phyloP scores from a whole-genome alignment of 2,888 invertebrate genomes.

The Leucophora obtusa region DNA sequence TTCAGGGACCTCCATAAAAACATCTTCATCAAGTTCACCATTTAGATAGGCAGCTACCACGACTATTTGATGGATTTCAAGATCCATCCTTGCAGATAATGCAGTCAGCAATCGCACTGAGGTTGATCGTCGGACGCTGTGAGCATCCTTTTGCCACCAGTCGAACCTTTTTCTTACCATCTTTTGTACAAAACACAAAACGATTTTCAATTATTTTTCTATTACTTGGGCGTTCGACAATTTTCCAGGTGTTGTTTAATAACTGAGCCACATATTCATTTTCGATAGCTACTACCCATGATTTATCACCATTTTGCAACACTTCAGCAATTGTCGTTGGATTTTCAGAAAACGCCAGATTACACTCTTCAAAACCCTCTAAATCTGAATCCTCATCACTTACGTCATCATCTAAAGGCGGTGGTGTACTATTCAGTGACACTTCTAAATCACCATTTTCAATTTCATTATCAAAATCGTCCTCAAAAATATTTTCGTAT shows the following conservation, averaged over 20 bases:
- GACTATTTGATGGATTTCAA: conserved; percentile 40
- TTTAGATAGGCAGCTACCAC: conserved; percentile 48
- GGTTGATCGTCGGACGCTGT: conserved; percentile 43
- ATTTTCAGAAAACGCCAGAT: not conserved
- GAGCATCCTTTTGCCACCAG: conserved; percentile 40
- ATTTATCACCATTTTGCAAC: not conserved
- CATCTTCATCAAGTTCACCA: conserved; percentile 43
- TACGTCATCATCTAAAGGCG: no score
- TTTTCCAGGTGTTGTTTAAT: conserved; percentile 55
- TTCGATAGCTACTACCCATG: conserved; percentile 3
- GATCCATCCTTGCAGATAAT: conserved; percentile 33
- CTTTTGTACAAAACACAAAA: conserved; percentile 49
- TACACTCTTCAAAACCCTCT: conserved; percentile 11
- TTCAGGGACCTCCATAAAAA: conserved; percentile 47
- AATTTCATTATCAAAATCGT: no score
- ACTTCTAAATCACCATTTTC: no score
- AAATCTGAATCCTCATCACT: conserved; percentile 9
- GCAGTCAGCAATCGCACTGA: conserved; percentile 45
- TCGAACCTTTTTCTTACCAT: conserved; percentile 37
- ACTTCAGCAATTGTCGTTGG: conserved; percentile 6
- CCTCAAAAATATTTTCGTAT: not conserved
- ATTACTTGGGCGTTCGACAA: conserved; percentile 43
- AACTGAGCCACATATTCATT: conserved; percentile 53
- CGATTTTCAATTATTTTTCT: conserved; percentile 55
- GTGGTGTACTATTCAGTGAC: no score